Evolutionary conservation across 2,113 vertebrate genomes (phyloP), one percentile per base, ranked within the genome.

Genomic region (Falcunculus frontatus): DNA sequence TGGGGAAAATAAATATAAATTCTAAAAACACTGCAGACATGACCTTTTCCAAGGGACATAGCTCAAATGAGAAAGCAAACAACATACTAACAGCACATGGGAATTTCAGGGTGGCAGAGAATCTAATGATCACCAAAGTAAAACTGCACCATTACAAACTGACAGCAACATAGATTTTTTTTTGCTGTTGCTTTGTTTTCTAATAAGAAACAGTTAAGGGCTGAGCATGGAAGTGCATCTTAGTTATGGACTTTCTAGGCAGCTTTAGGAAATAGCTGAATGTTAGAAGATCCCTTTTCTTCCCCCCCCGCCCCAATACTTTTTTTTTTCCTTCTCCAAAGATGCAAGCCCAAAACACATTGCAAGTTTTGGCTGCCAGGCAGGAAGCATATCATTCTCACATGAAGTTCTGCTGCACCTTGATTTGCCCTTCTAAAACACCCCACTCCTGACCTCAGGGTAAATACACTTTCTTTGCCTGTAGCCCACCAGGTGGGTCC

Each of bases 261-360:
- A 77, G 50, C 46, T 92, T 79, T 33, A 46, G 26, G 37, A 92
- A 84, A 62, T 20, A 81, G 19, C 15, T 68, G 30, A 64, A 41
- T 39, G 12, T 37, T 19, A 56, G 19, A 20, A 70, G 42, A 37
- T 35, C 11, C 29, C 12, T 57, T 57, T 49, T 59, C 16, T 7
- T 16, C 11, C 12, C 4, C 6, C 2, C 2, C 0, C 1, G 1
- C 0, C 1, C 10, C 3, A 2, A 4, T 7, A 1, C 12, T 7
- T 9, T 29, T 41, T 5, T 2, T 5, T 9, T 3, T 9, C 7
- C 11, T 7, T 42, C 29, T 42, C 35, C 4, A 16, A 59, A 74
- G 29, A 55, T 27, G 39, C 7, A 73, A 91, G 22, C 12, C 29
- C 42, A 69, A 76, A 85, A 80, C 18, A 23, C 29, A 37, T 73